Conservation (phyloP, 2,113 vertebrate species). For the Bufo gargarizans region DNA sequence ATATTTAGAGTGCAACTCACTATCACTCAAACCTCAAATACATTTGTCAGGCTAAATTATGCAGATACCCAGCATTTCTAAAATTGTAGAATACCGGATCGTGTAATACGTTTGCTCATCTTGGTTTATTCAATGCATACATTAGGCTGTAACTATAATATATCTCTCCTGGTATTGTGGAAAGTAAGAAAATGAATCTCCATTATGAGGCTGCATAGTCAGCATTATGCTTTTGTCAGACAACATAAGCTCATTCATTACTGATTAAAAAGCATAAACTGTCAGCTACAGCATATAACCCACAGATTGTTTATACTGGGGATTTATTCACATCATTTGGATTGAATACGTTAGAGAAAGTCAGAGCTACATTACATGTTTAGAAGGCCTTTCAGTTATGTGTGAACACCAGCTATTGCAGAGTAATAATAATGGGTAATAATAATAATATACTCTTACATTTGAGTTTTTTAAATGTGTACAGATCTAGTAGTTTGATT, state of each 20-base stretch:
- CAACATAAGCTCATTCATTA: slow-evolving; percentile 10
- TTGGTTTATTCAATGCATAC: slow-evolving; percentile 16
- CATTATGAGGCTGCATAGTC: slow-evolving; percentile 23
- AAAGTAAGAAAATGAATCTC: slow-evolving; percentile 19
- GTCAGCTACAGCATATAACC: slow-evolving; percentile 11
- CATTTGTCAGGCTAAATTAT: neutral
- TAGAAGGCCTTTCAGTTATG: neutral
- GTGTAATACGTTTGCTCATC: neutral
- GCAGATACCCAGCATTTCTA: neutral
- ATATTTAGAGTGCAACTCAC: neutral
- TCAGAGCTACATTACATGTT: neutral
- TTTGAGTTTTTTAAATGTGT: neutral
- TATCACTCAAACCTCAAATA: neutral
- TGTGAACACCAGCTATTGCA: neutral
- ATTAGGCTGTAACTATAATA: slow-evolving; percentile 13
- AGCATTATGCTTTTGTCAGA: slow-evolving; percentile 16
- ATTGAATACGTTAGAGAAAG: neutral
- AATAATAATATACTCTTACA: neutral
- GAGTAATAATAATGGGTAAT: neutral
- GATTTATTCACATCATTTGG: neutral
- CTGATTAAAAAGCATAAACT: slow-evolving; percentile 16
- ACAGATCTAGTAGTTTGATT: neutral
- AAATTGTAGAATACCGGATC: neutral
- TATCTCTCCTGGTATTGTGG: neutral
- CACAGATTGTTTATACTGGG: neutral